A percentile compares a stretch with the other conserved stretches of the same genome.
Evolutionary conservation across 2,888 invertebrate genomes (phyloP).

Genomic region (Euzophera pinguis): DNA sequence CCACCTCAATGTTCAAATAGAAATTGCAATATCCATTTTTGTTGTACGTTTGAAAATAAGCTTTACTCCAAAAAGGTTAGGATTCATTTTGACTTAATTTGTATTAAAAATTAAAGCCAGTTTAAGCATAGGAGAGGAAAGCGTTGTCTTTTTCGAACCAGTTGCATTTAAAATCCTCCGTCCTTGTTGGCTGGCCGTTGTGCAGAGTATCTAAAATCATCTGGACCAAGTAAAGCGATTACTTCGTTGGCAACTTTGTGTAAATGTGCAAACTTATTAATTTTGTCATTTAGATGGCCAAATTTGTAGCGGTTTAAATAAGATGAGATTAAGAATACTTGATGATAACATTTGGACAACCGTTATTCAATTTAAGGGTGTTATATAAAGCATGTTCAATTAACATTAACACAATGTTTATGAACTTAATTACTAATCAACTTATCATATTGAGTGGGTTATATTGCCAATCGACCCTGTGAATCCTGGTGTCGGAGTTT

Average conservation of each 20-base stretch:
- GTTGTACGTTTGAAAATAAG: slow-evolving; percentile 35
- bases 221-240: slow-evolving; percentile 73
- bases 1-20: slow-evolving; percentile 69
- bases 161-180: slow-evolving; percentile 73
- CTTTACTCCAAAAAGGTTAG: slow-evolving; percentile 35
- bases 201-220: slow-evolving; percentile 72
- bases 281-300: slow-evolving; percentile 48
- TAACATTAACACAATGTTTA: too few relatives aligned
- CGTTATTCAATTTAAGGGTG: too few relatives aligned
- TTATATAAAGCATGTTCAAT: too few relatives aligned
- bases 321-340: slow-evolving; percentile 27
- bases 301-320: slow-evolving; percentile 33
- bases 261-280: slow-evolving; percentile 69
- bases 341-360: slow-evolving; percentile 20
- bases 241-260: slow-evolving; percentile 62
- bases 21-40: slow-evolving; percentile 68
- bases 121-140: slow-evolving; percentile 47
- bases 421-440: too few relatives aligned
- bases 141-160: slow-evolving; percentile 78
- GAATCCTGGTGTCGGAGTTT: too few relatives aligned
- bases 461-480: too few relatives aligned
- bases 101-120: slow-evolving; percentile 35
- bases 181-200: slow-evolving; percentile 66
- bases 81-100: slow-evolving; percentile 31
- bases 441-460: too few relatives aligned